Evolutionary conservation across 2,113 vertebrate species (phyloP).

Genomic region (Arothron firmamentum): DNA sequence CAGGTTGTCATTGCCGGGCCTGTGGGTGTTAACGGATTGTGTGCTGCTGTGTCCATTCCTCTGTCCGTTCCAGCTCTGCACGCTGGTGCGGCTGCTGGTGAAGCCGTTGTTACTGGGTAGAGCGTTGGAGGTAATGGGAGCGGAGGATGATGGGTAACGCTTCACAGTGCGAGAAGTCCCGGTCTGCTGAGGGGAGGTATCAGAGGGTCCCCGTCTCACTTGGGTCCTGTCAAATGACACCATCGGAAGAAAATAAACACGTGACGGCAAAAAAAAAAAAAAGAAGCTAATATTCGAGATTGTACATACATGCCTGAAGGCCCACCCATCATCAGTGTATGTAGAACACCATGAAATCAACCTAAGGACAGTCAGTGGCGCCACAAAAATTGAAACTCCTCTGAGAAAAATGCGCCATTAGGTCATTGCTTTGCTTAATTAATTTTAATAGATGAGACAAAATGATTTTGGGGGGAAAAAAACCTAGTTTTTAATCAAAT

Average conservation of each 20-base stretch:
- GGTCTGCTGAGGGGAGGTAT: conserved; percentile 72
- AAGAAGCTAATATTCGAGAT: conserved; percentile 16
- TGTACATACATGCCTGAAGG: conserved; percentile 10
- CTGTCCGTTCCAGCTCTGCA: conserved; percentile 50
- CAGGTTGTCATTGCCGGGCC: conserved; percentile 58
- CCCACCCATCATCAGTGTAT: conserved; percentile 26
- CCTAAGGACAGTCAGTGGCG: conserved; percentile 21
- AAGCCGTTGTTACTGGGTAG: conserved; percentile 70
- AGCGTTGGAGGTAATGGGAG: conserved; percentile 85
- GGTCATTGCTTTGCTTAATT: conserved; percentile 54
- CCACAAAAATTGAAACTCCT: conserved; percentile 32
- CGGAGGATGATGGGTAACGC: conserved; percentile 80
- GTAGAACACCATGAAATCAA: conserved; percentile 49
- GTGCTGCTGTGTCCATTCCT: conserved; percentile 37
- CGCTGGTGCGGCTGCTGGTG: conserved; percentile 8
- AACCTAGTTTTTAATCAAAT: conserved; percentile 53
- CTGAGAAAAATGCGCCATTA: conserved; percentile 42
- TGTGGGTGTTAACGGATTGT: conserved; percentile 43
- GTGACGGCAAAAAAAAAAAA: conserved; percentile 54
- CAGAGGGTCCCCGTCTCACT: conserved; percentile 77
- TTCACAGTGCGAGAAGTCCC: conserved; percentile 83
- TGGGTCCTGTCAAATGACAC: conserved; percentile 76
- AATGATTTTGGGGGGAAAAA: conserved; percentile 45
- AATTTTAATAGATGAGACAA: conserved; percentile 49
- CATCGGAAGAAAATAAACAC: conserved; percentile 46